Percentiles rank a stretch among this genome's conserved stretches.
Evolutionary conservation across 2,113 vertebrate genomes (phyloP).

Genomic region (Spea bombifrons): DNA sequence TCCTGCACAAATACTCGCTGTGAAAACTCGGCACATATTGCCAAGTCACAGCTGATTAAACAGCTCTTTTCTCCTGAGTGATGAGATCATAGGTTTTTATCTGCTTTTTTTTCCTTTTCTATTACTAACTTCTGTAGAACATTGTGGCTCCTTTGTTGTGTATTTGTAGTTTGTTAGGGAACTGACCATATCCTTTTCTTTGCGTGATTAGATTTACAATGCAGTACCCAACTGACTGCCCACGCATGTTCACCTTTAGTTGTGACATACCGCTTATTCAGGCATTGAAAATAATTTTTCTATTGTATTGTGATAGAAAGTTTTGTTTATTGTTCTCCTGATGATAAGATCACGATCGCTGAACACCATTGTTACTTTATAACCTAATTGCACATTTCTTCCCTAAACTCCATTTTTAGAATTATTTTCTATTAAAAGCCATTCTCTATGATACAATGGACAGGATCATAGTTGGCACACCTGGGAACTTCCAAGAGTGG

Average conservation of each 20-base stretch:
- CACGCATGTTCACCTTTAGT: neutral
- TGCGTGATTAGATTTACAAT: neutral
- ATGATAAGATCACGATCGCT: too few species aligned
- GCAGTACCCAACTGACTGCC: neutral
- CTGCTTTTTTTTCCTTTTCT: neutral
- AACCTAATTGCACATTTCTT: too few species aligned
- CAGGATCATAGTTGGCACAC: too few species aligned
- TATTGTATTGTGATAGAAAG: too few species aligned
- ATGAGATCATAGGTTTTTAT: slow-evolving; percentile 21
- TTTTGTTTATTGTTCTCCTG: too few species aligned
- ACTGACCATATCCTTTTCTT: neutral
- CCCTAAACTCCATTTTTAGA: too few species aligned
- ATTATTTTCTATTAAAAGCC: too few species aligned
- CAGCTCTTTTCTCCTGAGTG: neutral
- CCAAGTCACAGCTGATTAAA: slow-evolving; percentile 33
- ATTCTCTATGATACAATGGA: too few species aligned
- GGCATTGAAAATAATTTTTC: too few species aligned
- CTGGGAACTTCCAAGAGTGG: too few species aligned
- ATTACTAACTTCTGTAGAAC: neutral
- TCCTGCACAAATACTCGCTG: slow-evolving; percentile 22
- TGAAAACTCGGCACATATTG: slow-evolving; percentile 26
- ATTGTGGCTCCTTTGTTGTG: neutral
- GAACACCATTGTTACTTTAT: too few species aligned
- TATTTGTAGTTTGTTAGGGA: neutral
- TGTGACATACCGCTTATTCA: too few species aligned